Evolutionary conservation across 1,140 invertebrate genomes (phyloP), one percentile per base, ranked within the genome.

Genomic region (Phocides pigmalion): DNA sequence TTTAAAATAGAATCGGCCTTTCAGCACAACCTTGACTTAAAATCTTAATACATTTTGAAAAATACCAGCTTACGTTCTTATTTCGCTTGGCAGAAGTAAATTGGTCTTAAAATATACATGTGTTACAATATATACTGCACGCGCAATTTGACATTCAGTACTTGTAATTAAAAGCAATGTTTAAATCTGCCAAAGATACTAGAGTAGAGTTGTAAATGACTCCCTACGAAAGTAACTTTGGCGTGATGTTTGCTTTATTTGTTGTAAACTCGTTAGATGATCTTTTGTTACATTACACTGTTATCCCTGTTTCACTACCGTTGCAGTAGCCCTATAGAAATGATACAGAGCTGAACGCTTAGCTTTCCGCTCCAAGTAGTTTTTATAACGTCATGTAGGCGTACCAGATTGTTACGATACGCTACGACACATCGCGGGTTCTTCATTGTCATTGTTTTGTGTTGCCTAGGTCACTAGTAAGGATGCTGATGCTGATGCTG

Each of bases 401-500:
- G 42, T 53, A 9, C 32, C 15, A 37, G 16, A 20, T 17, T 35
- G 16, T 53, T 41, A 54, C 35, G 51, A 11, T 42, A 22, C 35
- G 51, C 17, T 42, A 22, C 37, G 17, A 16, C 19, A 46, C 17
- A 20, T 46, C 11, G 42, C 42, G 3, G 17, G 17, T 14, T 15
- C 20, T 54, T 54, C 51, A 54, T 22, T 54, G 51, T 54, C 37
- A 54, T 54, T 54, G 51, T 25, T 22, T 42, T 22, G 51, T 54
- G 19, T 54, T 54, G 51, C 37, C 37, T 54, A 41, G 51, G 37
- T 54, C 51, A 54, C 37, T 19, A 19, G 19, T 54, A 54, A 49
- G 51, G 51, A 54, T n/a, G n/a, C n/a, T n/a, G n/a, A n/a, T n/a
- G n/a, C n/a, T n/a, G n/a, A n/a, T n/a, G n/a, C n/a, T n/a, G n/a